Evolutionary conservation across 2,888 invertebrate species (phyloP).

Genomic region (Gari tellinella): DNA sequence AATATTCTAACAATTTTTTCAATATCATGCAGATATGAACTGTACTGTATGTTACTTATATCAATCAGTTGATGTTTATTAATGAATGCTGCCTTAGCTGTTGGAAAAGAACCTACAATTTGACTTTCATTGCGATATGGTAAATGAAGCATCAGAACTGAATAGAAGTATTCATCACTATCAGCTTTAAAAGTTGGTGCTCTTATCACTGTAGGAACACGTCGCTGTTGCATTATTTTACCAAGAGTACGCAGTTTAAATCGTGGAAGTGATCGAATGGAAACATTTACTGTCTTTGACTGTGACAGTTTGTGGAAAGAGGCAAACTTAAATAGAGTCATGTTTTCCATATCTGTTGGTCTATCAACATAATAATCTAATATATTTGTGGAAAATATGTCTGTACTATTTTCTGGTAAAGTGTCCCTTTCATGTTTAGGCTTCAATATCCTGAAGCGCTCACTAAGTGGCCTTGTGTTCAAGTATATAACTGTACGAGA

Average conservation of each 20-base stretch:
- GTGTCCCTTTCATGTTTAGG: too few species aligned
- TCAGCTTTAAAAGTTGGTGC: slow-evolving; percentile 13
- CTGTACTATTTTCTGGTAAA: slow-evolving; percentile 9
- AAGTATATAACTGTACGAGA: slow-evolving; percentile 6
- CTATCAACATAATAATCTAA: slow-evolving; percentile 20
- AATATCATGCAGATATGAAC: slow-evolving; percentile 31
- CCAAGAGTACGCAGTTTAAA: slow-evolving; percentile 3
- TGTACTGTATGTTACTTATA: slow-evolving; percentile 11
- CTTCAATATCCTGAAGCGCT: too few species aligned
- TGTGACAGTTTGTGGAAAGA: slow-evolving; percentile 13
- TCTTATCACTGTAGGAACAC: slow-evolving; percentile 20
- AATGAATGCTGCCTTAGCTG: too few species aligned
- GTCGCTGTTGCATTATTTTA: slow-evolving; percentile 18
- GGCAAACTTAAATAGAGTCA: slow-evolving; percentile 24
- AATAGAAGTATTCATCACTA: slow-evolving; percentile 41
- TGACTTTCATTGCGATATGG: slow-evolving; percentile 31
- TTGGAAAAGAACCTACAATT: slow-evolving; percentile 16
- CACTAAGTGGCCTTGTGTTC: too few species aligned
- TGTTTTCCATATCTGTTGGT: slow-evolving; percentile 21
- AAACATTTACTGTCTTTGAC: not conserved
- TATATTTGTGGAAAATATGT: slow-evolving; percentile 20
- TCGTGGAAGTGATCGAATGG: slow-evolving; percentile 11
- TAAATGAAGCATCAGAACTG: slow-evolving; percentile 31
- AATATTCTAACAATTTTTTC: slow-evolving; percentile 35
- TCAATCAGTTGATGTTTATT: too few species aligned